Evolutionary conservation across 2,888 invertebrate genomes (phyloP).

Genomic region (Parnassius glacialis): DNA sequence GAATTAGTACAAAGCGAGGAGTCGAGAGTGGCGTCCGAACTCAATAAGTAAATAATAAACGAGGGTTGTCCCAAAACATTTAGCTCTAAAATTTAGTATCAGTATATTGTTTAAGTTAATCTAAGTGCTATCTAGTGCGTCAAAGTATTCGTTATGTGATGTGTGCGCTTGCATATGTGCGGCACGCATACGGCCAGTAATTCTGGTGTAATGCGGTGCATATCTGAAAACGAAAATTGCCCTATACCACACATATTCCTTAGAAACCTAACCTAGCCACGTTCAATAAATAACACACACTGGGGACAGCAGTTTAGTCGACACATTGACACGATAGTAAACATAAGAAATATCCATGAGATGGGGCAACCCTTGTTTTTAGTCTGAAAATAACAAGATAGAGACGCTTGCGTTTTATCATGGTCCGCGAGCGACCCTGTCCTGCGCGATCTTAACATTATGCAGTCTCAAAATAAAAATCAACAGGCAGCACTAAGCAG

Average conservation of each 20-base stretch:
- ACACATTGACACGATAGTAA: slow-evolving; percentile 79
- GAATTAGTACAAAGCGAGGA: slow-evolving; percentile 63
- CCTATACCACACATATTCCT: slow-evolving; percentile 81
- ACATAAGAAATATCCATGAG: slow-evolving; percentile 77
- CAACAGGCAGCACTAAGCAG: slow-evolving; percentile 48
- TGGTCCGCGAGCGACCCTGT: slow-evolving; percentile 49
- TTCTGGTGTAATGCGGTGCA: slow-evolving; percentile 81
- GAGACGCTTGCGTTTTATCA: slow-evolving; percentile 48
- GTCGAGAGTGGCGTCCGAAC: slow-evolving; percentile 76
- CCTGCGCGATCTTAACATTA: slow-evolving; percentile 56
- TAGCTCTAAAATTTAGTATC: slow-evolving; percentile 65
- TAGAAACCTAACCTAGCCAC: slow-evolving; percentile 70
- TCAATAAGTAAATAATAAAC: slow-evolving; percentile 68
- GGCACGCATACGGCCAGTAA: slow-evolving; percentile 81
- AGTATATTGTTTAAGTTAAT: slow-evolving; percentile 69
- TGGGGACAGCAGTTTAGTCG: slow-evolving; percentile 72
- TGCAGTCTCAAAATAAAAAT: slow-evolving; percentile 43
- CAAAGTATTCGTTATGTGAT: slow-evolving; percentile 75
- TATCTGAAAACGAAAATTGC: slow-evolving; percentile 81
- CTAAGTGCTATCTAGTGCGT: slow-evolving; percentile 81
- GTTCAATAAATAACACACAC: slow-evolving; percentile 66
- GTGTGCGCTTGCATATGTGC: slow-evolving; percentile 81
- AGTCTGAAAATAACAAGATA: slow-evolving; percentile 52
- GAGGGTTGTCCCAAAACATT: slow-evolving; percentile 82
- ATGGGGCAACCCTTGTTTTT: slow-evolving; percentile 81